Percentiles rank a stretch among this genome's conserved stretches.
These are phyloP conservation scores for Spilogale gracilis DNA, from an alignment of 2,113 vertebrate species.

Conservation along the genomic window DNA sequence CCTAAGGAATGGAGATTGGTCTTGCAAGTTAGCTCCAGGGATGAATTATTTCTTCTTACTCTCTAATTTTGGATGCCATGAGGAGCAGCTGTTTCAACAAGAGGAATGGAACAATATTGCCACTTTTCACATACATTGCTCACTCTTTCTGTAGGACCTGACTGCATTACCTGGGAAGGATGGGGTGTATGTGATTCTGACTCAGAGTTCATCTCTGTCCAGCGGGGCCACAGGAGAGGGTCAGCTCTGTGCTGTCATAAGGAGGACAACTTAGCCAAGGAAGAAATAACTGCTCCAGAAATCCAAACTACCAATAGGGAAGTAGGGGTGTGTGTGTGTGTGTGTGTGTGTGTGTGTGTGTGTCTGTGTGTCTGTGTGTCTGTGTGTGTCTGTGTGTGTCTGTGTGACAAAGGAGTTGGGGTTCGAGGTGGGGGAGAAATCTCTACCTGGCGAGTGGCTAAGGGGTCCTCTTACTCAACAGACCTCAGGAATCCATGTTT, in stretches of 20 bases:
- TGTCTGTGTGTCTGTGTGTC: not conserved
- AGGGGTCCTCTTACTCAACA: not conserved
- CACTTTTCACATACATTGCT: not conserved
- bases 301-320: not conserved
- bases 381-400: not conserved
- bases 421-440: not conserved
- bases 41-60: conserved; percentile 18
- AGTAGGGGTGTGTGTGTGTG: not conserved
- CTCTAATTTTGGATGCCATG: not conserved
- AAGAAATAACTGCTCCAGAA: not conserved
- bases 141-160: not conserved
- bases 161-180: not conserved
- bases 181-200: not conserved
- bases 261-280: not conserved
- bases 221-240: not conserved
- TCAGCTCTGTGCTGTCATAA: not conserved
- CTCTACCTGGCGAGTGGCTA: not conserved
- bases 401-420: not conserved
- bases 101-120: not conserved
- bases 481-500: not conserved
- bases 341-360: not conserved
- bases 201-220: not conserved
- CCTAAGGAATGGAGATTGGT: conserved; percentile 62
- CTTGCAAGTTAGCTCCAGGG: not conserved
- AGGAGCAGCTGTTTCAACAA: not conserved